Evolutionary conservation across 2,797 vertebrate species (phyloP).

Genomic region (Pipistrellus pipistrellus): DNA sequence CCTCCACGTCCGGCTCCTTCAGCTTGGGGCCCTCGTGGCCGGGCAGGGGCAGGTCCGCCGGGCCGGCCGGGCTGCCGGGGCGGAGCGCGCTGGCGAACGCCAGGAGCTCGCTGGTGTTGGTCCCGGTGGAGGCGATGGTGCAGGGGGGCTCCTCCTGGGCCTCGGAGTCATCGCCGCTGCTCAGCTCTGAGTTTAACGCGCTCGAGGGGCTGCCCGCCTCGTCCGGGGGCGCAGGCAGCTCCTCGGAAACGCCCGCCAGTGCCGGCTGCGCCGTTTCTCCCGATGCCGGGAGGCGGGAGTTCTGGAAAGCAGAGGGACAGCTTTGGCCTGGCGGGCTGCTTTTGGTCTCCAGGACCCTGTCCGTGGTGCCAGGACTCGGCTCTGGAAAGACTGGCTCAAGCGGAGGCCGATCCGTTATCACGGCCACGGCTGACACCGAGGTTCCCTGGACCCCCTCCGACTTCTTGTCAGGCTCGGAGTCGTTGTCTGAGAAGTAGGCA

Average conservation of each 20-base stretch:
- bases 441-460: slow-evolving; percentile 87
- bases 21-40: slow-evolving; percentile 92
- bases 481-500: slow-evolving; percentile 99
- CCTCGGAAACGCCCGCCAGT: neutral
- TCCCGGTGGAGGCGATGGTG: slow-evolving; percentile 87
- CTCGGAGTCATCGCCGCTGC: slow-evolving; percentile 78
- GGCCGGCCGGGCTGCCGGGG: slow-evolving; percentile 69
- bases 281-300: slow-evolving; percentile 40
- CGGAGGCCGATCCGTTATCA: slow-evolving; percentile 61
- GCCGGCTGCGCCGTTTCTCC: slow-evolving; percentile 55
- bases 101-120: slow-evolving; percentile 86
- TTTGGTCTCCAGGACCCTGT: slow-evolving; percentile 63
- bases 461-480: slow-evolving; percentile 96
- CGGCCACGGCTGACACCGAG: slow-evolving; percentile 68
- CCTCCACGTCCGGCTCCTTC: slow-evolving; percentile 96
- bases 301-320: slow-evolving; percentile 1
- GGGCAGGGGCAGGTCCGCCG: slow-evolving; percentile 89
- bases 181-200: slow-evolving; percentile 67
- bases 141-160: slow-evolving; percentile 75
- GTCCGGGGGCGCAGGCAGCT: slow-evolving; percentile 62
- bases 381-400: slow-evolving; percentile 50
- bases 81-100: slow-evolving; percentile 75
- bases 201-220: slow-evolving; percentile 70
- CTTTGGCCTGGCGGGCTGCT: slow-evolving; percentile 51
- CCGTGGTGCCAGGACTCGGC: slow-evolving; percentile 30